Evolutionary conservation across 2,797 vertebrate genomes (phyloP), one percentile per base, ranked within the genome.

Genomic region (Parotocinclus haroldoi): DNA sequence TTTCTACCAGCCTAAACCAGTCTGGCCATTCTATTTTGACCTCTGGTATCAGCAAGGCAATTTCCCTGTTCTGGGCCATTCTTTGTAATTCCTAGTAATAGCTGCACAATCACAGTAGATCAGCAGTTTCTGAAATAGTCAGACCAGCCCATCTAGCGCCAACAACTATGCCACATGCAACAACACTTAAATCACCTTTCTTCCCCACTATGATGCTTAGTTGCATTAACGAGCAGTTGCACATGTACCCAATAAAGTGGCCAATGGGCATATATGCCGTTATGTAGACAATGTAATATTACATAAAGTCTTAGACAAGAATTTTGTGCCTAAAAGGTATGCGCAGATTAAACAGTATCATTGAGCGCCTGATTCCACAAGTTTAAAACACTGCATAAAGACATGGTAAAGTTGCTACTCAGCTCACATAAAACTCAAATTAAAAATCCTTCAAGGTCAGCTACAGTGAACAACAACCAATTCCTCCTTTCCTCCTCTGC

Each of bases 21-120:
- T 69, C 52, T 69, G 66, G 39, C 60, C 56, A 69, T 69, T 69
- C 39, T 72, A 38, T 55, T 72, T 61, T 76, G 74, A 69, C 70
- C 70, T 72, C 74, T 69, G 70, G 63, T 40, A 70, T 70, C 66
- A 67, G 55, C 66, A 66, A 73, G 63, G 50, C 17, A 63, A 66
- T 76, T 76, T 9, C 27, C 5, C 27, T 27, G 27, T 27, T 27
- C 27, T 27, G 27, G 5, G 5, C 27, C 27, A 27, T 27, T 27
- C 27, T 27, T 5, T 27, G 27, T 27, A 27, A 27, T 2, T 5
- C 27, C 27, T 27, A 27, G 27, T 2, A 5, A 27, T 27, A 5
- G 27, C 27, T 27, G 27, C 5, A 27, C 2, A 27, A 2, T 27
- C 27, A 2, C 27, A 27, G 27, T 27, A 27, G 27, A 27, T 27